Conservation (phyloP, 2,113 vertebrate species). For the Corythornis vintsioides region DNA sequence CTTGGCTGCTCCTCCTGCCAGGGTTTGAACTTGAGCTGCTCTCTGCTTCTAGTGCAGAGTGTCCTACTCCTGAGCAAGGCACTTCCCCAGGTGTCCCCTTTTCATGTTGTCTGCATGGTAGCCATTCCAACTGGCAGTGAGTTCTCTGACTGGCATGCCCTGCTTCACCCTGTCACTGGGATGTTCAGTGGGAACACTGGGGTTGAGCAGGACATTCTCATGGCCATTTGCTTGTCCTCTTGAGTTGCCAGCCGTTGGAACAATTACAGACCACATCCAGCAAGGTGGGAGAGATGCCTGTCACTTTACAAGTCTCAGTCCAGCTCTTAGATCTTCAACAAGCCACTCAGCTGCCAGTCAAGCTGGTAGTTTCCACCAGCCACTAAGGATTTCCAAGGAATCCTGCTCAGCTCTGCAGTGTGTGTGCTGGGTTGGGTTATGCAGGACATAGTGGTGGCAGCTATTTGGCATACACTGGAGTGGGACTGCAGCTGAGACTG, state of each 20-base stretch:
- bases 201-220: not conserved
- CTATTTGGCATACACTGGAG: not conserved
- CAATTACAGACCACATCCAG: not conserved
- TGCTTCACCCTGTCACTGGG: accelerated
- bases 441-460: not conserved
- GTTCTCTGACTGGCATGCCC: not conserved
- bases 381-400: accelerated
- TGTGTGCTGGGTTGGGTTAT: not conserved
- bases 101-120: not conserved
- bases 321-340: not conserved
- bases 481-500: not conserved
- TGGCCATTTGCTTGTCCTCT: not conserved
- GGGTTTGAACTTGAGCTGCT: no score
- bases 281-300: not conserved
- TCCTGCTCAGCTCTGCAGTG: not conserved
- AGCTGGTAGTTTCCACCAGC: not conserved
- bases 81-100: accelerated
- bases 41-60: not conserved
- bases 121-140: not conserved
- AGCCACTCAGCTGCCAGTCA: constrained; percentile 21
- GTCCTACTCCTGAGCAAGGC: not conserved
- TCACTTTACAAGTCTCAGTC: not conserved
- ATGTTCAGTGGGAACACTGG: accelerated
- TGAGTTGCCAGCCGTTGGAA: not conserved
- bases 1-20: not conserved